Base-by-base conservation (phyloP, 2,888 invertebrate species). In the Xanthorhoe spadicearia region DNA sequence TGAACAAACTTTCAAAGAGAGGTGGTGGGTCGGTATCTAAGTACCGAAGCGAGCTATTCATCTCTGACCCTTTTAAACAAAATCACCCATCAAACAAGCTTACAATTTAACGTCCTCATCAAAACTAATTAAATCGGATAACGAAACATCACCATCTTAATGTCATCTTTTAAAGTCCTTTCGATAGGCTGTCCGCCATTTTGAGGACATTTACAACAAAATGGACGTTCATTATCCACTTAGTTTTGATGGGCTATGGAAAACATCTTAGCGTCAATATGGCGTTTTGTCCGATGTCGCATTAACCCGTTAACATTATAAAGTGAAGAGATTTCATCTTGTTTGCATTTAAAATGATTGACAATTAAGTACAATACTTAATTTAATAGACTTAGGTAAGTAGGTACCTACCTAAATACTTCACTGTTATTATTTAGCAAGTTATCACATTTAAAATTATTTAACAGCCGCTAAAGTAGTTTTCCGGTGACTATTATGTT, bases 201-300 rank as follows among this genome's bases (percentile, higher is more conserved):
- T 75, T 74, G 73, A 68, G 67, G 73, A 68, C 53, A 74, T 74
- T 75, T 81, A 78, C 79, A 80, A 77, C 83, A 86, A 87, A 75
- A 87, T 84, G 74, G 59, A 74, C 72, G 73, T 83, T 78, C 67
- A 77, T 86, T 83, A 83, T 64, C 63, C 65, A 58, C 66, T 72
- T 69, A 71, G 65, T 56, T 56, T 56, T 72, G 74, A 74, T 71
- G 68, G 72, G 58, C 85, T 82, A 80, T 77, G 82, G 71, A 82
- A 86, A 89, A 85, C 83, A 83, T 83, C 84, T 84, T 88, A 87
- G 88, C 78, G 77, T 80, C 70, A 75, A 77, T 76, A 75, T 76
- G 85, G 77, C 78, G 83, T 85, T 86, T 85, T 87, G 83, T 81
- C 78, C 77, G 74, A 72, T 79, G 81, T 81, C 77, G 76, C 74